Conservation (phyloP, 1,140 invertebrate genomes). For the Eriocheir sinensis region DNA sequence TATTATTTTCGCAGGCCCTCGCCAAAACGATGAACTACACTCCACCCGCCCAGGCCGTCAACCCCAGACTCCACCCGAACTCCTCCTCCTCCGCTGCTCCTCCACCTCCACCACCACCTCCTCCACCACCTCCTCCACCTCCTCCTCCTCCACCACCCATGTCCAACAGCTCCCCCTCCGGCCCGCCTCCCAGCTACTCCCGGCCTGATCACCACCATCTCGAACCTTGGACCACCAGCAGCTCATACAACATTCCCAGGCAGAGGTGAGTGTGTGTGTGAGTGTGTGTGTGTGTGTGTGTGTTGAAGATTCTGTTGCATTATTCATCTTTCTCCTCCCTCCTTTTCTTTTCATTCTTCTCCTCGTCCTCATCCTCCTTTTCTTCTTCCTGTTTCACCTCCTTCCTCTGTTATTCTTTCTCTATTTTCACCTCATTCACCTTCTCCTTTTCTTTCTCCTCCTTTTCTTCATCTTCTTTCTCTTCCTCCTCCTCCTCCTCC, state of each 20-base stretch:
- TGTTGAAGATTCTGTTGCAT: not conserved
- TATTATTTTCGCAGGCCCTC: not conserved
- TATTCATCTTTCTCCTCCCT: not conserved
- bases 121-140: conserved; percentile 41
- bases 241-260: conserved; percentile 64
- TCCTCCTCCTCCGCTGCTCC: not conserved
- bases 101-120: not conserved
- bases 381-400: too few species aligned
- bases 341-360: too few species aligned
- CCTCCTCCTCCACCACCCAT: conserved; percentile 53
- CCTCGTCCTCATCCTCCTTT: too few species aligned
- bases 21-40: not conserved
- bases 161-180: conserved; percentile 30
- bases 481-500: too few species aligned
- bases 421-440: too few species aligned
- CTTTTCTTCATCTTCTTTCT: too few species aligned
- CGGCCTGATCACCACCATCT: conserved; percentile 15
- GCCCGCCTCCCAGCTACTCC: conserved; percentile 67
- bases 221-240: not conserved
- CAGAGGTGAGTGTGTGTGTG: conserved; percentile 66
- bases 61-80: not conserved
- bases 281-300: not conserved
- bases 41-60: conserved; percentile 58
- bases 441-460: too few species aligned
- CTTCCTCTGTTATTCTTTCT: too few species aligned